Base-by-base conservation (phyloP, 1,140 invertebrate species). In the Zaprionus gabonicus region DNA sequence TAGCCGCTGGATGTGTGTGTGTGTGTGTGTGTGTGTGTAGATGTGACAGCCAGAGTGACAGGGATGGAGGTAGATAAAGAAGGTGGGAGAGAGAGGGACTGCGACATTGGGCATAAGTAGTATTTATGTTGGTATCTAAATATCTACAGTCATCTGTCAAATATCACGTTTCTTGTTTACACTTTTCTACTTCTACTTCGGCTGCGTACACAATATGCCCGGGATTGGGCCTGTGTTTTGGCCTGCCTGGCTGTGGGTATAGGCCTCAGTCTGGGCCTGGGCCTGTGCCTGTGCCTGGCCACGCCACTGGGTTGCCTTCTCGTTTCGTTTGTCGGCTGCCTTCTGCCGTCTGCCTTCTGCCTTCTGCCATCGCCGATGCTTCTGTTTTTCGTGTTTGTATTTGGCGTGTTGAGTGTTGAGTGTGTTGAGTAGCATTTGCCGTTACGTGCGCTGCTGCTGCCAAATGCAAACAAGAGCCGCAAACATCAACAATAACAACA, bases 91-190 rank as follows among this genome's bases (percentile, higher is more conserved):
- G 31, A 12, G 41, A 38, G 49, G 4, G 38, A 20, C 15, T 51
- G 53, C 12, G 28, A 66, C 70, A 66, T 56, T 62, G 70, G 70
- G 83, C 83, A 82, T 86, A 86, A 87, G 83, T 82, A 87, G 67
- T 86, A 87, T 86, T 86, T 86, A 86, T 86, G 83, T 87, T 86
- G 73, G 80, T 86, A 87, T 86, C 83, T 87, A 86, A 86, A 86
- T 86, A 86, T 87, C 83, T 87, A 80, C 77, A 87, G 80, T 87
- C 83, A 86, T 86, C 83, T 86, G 83, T 86, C 83, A 86, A 86
- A 86, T 86, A 86, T 86, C 83, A 86, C 80, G 83, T 86, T 86
- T 87, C 83, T 81, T 86, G 83, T 86, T 86, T 86, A 86, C 83
- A 86, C 83, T 78, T 74, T 64, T 55, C 62, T 64, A 64, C 62